Evolutionary conservation across 2,797 vertebrate species (phyloP), one percentile per base, ranked within the genome.

Genomic region (Pseudochaenichthys georgianus): DNA sequence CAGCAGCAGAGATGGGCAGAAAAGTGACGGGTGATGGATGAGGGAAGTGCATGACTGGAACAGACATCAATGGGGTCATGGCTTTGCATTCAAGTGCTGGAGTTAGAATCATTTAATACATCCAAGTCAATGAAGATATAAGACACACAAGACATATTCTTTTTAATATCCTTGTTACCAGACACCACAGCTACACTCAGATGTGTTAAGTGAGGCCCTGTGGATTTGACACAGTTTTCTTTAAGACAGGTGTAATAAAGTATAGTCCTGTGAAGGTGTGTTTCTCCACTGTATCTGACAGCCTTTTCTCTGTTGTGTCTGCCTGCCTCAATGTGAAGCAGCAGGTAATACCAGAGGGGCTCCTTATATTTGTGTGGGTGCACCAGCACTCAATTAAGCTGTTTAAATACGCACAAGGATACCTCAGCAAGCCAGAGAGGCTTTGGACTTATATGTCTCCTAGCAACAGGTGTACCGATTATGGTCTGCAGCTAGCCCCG

Each of bases 391-490:
- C 92, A 93, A 93, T 94, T 95, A 95, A 96, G 94, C 95, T 93
- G 91, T 95, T 95, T 96, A 96, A 95, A 95, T 85, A 88, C 91
- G 90, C 93, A 94, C 89, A 94, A 90, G 93, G 92, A 92, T 94
- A 93, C 92, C 89, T 92, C 91, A 93, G 89, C 88, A 93, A 94
- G 95, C 82, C 86, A 88, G 83, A 90, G 93, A 94, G 94, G 94
- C 93, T 95, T 95, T 93, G 88, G 94, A 95, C 92, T 96, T 96
- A 89, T 66, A 91, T 87, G 93, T 96, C 90, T 96, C 96, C 93
- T 96, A 95, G 95, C 94, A 96, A 96, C 95, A 95, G 92, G 94
- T 95, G 93, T 82, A 90, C 90, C 74, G 91, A 94, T 93, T 95
- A 93, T 91, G 91, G 90, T 91, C 91, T 92, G 87, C 87, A 85